Evolutionary conservation across 2,888 invertebrate species (phyloP), one percentile per base, ranked within the genome.

Genomic region (Serripes groenlandicus): DNA sequence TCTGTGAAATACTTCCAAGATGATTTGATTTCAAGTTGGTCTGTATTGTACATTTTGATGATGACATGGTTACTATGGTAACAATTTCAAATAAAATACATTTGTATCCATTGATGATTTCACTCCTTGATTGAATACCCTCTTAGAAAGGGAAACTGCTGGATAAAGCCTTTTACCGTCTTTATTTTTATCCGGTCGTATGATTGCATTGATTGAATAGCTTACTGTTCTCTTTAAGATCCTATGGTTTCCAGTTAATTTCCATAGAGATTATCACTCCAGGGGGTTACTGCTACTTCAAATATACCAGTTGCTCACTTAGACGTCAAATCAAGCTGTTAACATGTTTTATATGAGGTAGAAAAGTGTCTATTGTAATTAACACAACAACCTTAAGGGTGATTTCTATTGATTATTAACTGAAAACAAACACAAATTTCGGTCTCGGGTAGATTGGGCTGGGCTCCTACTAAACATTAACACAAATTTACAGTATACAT

Each of bases 331-430:
- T 37, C 60, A 73, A 62, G 73, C 73, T 58, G 60, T 60, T 60
- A 73, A 30, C 70, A 70, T 54, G 26, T 60, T 60, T 73, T 34
- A 62, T 54, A 74, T 76, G 76, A 76, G 76, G 76, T 76, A 76
- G 76, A 76, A 69, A 60, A 69, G 42, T 76, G 69, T 76, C 58
- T 70, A 68, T 74, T 74, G 66, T 74, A 49, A 74, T 66, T 28
- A 66, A 62, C 62, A 73, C 73, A 73, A 74, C 66, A 74, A 66
- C 37, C 52, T 35, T 60, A 49, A 9, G 62, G 60, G 60, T 18
- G 37, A 42, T 26, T 32, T 60, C 60, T 60, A 73, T 73, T 62
- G 58, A 60, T 60, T 73, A 26, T 15, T 42, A 52, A 73, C 60
- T 66, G 37, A 66, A 35, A 37, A 62, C 62, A 62, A 62, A 66